A percentile compares a stretch with the other conserved stretches of the same genome.
Conservation (phyloP, 1,140 invertebrate genomes). For the Gryllus bimaculatus region DNA sequence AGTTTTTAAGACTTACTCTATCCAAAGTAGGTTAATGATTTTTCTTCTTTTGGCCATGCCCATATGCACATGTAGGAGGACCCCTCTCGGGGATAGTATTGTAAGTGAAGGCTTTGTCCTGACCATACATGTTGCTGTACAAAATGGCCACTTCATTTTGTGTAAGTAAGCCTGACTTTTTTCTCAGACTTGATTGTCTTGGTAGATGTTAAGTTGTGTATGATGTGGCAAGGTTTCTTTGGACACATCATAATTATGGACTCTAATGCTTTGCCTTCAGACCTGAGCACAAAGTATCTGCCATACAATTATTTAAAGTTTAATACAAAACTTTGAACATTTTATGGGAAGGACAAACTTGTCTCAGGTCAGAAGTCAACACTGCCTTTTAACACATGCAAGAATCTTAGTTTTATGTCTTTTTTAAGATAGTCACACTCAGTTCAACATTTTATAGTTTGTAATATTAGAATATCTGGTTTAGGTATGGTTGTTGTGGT, state of each 20-base stretch:
- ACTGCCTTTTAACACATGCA: not conserved
- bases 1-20: not conserved
- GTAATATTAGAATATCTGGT: not conserved
- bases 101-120: not conserved
- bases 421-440: not conserved
- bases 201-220: not conserved
- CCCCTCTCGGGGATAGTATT: not conserved
- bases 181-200: not conserved
- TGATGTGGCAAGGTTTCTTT: slow-evolving; percentile 4
- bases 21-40: not conserved
- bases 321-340: not conserved
- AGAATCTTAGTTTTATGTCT: not conserved
- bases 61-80: not conserved
- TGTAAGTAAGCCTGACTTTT: not conserved
- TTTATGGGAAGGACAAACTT: not conserved
- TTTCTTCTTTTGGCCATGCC: not conserved
- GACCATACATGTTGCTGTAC: not conserved
- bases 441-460: not conserved
- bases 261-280: not conserved
- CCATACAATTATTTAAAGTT: not conserved
- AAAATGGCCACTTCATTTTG: not conserved
- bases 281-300: not conserved
- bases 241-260: not conserved
- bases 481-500: not conserved
- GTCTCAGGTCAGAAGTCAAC: not conserved